Base-by-base conservation (phyloP, 2,797 vertebrate genomes). In the Sebastes hopkinsi region DNA sequence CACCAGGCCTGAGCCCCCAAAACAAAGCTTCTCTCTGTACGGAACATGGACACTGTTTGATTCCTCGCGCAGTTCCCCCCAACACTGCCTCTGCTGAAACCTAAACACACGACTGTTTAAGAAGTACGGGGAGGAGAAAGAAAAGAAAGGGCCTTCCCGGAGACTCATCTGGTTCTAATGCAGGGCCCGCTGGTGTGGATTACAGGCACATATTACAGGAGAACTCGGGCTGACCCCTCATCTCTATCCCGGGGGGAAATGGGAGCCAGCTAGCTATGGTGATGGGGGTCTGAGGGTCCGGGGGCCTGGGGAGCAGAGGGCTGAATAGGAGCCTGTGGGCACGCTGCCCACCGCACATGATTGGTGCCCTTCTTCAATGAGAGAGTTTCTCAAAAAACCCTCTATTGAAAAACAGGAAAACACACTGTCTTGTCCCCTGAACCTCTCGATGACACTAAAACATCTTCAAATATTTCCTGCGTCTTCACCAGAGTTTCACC, bases 81-180 rank as follows among this genome's bases (percentile, higher is more conserved):
- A 73, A 66, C 7, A 13, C 76, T 77, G 80, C 79, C 75, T 86
- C 68, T 22, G 23, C 80, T 88, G 75, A 82, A 93, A 92, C 82
- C 86, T 68, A 90, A 94, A 95, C 87, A 90, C 58, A 0, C 62
- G 50, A 62, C 73, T 75, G 80, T 90, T 88, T 77, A 61, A 81
- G 75, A 85, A 82, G 67, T 34, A 42, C 60, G 13, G 38, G 42
- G 67, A 90, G 86, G 90, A 86, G 79, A 73, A 92, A 87, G 86
- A 75, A 75, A 92, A 85, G 75, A 77, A 82, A 89, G 79, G 80
- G 78, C 87, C 88, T 92, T 94, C 91, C 75, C 89, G 89, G 86
- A 77, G 73, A 92, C 89, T 95, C 95, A 95, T 95, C 95, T 96
- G 95, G 92, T 95, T 96, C 92, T 92, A 95, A 95, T 96, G 95